Conservation (phyloP, 1,140 invertebrate genomes). For the Varroa destructor region DNA sequence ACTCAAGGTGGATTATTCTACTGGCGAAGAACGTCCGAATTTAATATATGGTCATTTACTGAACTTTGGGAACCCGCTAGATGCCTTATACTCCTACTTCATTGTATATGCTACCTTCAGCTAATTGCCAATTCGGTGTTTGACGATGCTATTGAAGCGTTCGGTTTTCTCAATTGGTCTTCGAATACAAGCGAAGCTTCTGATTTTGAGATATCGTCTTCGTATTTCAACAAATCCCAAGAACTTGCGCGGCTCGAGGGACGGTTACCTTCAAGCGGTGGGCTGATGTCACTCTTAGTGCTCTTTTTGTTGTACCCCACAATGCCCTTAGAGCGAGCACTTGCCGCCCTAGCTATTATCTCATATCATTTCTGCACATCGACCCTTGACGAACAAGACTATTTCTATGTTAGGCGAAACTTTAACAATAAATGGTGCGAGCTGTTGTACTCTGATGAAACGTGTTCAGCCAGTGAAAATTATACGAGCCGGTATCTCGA, state of each 20-base stretch:
- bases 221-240: conserved; percentile 25
- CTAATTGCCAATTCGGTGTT: conserved; percentile 22
- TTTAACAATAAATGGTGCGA: conserved; percentile 22
- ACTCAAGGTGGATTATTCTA: conserved; percentile 6
- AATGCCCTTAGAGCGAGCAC: conserved; percentile 15
- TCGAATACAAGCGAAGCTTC: conserved; percentile 8
- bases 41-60: conserved; percentile 5
- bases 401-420: conserved; percentile 16
- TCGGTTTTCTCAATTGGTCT: conserved; percentile 17
- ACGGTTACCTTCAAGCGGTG: conserved; percentile 11
- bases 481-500: not conserved
- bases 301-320: not conserved
- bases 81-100: conserved; percentile 3
- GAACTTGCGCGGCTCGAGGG: conserved; percentile 20
- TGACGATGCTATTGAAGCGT: conserved; percentile 17
- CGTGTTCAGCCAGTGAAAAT: too few relatives aligned
- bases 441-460: not conserved
- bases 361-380: conserved; percentile 25
- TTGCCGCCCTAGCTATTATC: not conserved
- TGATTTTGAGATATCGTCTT: conserved; percentile 2
- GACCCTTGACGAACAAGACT: conserved; percentile 15
- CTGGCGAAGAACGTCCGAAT: conserved; percentile 21
- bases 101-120: conserved; percentile 1
- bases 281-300: not conserved
- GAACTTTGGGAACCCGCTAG: conserved; percentile 3